Percentiles rank a stretch among this genome's conserved stretches.
These are phyloP conservation scores for Arctopsyche grandis DNA, from an alignment of 1,140 invertebrate species.

Conservation along the genomic window DNA sequence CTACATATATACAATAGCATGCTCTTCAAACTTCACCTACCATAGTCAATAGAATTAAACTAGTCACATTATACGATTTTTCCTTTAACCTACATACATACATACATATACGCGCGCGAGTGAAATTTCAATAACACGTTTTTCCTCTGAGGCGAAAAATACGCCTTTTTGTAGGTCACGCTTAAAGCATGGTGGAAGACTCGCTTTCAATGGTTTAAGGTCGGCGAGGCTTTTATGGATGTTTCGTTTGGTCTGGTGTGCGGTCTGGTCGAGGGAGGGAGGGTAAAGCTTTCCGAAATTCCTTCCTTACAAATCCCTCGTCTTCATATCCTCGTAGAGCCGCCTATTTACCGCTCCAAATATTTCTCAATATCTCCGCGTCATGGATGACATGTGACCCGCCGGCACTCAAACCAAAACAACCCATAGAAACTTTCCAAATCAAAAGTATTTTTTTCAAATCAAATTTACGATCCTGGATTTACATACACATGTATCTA, in stretches of 20 bases:
- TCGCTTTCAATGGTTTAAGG: slow-evolving; percentile 9
- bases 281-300: slow-evolving; percentile 52
- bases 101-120: background rate
- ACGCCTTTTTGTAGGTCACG: slow-evolving; percentile 14
- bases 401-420: slow-evolving; percentile 29
- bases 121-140: slow-evolving; percentile 7
- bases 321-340: slow-evolving; percentile 50
- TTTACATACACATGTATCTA: too few species aligned
- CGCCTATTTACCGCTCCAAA: slow-evolving; percentile 50
- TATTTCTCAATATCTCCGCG: slow-evolving; percentile 54
- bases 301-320: slow-evolving; percentile 54
- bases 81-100: background rate
- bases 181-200: background rate
- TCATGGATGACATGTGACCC: slow-evolving; percentile 41
- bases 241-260: slow-evolving; percentile 29
- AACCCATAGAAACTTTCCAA: background rate
- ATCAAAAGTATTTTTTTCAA: background rate
- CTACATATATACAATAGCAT: too few species aligned
- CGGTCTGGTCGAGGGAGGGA: slow-evolving; percentile 15
- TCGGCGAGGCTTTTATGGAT: slow-evolving; percentile 30
- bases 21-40: too few species aligned
- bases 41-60: too few species aligned
- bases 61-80: too few species aligned
- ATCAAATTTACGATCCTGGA: background rate
- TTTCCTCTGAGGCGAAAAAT: background rate